phyloP scores from a whole-genome alignment of 2,888 invertebrate species.

The Villa cingulata region DNA sequence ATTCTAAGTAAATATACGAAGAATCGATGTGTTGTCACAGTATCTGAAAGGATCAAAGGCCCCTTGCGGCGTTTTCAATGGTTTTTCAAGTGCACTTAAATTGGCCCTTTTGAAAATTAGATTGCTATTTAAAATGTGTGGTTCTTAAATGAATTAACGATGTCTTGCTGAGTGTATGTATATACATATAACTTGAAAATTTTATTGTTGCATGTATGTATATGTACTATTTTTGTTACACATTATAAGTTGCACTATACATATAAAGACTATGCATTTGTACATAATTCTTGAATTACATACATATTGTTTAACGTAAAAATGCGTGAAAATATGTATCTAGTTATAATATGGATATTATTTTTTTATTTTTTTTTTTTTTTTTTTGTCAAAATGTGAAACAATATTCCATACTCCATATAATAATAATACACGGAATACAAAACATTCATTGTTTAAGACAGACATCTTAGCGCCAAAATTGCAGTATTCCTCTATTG shows the following conservation, averaged over 20 bases:
- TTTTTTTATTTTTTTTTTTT: no score
- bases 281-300: no score
- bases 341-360: no score
- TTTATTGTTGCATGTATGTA: no score
- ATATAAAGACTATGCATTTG: background rate
- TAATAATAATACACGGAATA: background rate
- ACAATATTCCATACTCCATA: no score
- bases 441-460: background rate
- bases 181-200: no score
- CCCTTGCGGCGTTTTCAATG: background rate
- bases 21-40: background rate
- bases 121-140: background rate
- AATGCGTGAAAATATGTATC: background rate
- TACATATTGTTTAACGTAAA: background rate
- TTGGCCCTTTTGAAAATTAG: background rate
- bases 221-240: no score
- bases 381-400: no score
- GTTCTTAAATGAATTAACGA: background rate
- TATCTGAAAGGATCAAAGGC: background rate
- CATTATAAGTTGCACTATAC: background rate
- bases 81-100: background rate
- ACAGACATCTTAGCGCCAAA: background rate
- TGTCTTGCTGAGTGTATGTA: background rate
- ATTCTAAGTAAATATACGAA: no score
- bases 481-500: background rate